A percentile compares a stretch with the other conserved stretches of the same genome.
These are phyloP conservation scores for Actias luna DNA, from an alignment of 2,888 invertebrate genomes.

Conservation along the genomic window DNA sequence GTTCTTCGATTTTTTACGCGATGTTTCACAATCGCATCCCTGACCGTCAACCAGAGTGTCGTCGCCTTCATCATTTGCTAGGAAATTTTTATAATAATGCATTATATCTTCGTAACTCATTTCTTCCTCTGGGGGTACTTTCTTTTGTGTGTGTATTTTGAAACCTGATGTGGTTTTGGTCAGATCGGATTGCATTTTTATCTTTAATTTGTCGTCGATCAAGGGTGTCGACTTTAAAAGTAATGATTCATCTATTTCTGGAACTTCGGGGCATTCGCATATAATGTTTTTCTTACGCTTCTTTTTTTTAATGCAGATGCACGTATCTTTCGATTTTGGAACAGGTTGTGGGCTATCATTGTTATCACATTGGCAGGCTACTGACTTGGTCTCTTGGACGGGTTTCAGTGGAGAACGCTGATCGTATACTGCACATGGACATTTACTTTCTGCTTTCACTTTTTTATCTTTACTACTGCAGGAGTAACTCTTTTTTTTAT, in stretches of 20 bases:
- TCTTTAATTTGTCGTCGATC: conserved; percentile 25
- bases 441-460: conserved; percentile 11
- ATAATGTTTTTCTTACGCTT: conserved; percentile 28
- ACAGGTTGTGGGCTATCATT: conserved; percentile 15
- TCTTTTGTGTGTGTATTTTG: conserved; percentile 36
- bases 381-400: not conserved
- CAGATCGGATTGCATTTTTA: conserved; percentile 42
- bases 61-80: conserved; percentile 26
- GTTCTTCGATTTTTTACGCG: conserved; percentile 11
- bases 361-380: conserved; percentile 24
- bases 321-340: not conserved
- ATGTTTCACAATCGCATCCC: conserved; percentile 19
- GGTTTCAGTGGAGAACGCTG: not conserved
- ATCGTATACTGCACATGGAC: conserved; percentile 4
- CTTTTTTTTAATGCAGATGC: conserved; percentile 21
- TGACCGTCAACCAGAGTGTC: conserved; percentile 26
- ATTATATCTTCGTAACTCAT: conserved; percentile 49
- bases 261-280: conserved; percentile 37
- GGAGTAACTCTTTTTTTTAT: conserved; percentile 17
- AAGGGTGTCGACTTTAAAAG: conserved; percentile 20
- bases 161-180: conserved; percentile 55
- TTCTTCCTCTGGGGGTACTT: conserved; percentile 27
- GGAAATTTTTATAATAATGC: conserved; percentile 26
- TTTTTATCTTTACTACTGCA: conserved; percentile 25
- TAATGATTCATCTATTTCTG: conserved; percentile 17